phyloP scores from a whole-genome alignment of 2,797 vertebrate genomes.

The Syncerus caffer region DNA sequence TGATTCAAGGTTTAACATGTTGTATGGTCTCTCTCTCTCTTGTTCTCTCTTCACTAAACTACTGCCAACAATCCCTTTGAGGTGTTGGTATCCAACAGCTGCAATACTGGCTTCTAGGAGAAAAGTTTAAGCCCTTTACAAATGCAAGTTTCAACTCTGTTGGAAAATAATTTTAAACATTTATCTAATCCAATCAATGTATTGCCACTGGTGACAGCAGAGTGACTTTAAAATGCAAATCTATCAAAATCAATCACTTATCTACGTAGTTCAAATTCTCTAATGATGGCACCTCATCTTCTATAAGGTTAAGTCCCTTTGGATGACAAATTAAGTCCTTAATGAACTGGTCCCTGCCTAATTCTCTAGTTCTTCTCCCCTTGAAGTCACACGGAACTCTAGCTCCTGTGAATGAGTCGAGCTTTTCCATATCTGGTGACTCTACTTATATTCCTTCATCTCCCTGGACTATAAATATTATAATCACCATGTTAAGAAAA shows the following conservation, averaged over 20 bases:
- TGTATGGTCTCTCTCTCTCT: background rate
- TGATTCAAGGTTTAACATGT: background rate
- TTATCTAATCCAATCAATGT: constrained; percentile 3
- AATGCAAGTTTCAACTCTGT: background rate
- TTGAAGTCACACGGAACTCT: constrained; percentile 2
- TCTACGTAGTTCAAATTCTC: background rate
- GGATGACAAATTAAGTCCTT: background rate
- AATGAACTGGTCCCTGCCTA: background rate
- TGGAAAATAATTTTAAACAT: constrained; percentile 43
- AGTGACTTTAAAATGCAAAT: constrained; percentile 10
- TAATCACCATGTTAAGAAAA: constrained; percentile 1
- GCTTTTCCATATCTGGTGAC: background rate
- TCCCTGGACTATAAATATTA: background rate
- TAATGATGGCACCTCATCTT: background rate
- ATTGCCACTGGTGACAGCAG: background rate
- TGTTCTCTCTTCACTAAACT: background rate
- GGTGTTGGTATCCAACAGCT: background rate
- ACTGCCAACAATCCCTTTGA: background rate
- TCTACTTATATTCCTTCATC: background rate
- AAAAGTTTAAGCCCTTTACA: background rate
- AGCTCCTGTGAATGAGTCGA: background rate
- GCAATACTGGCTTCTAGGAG: background rate
- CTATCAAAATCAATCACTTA: constrained; percentile 30
- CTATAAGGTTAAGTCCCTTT: constrained; percentile 24
- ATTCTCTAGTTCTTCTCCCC: constrained; percentile 19